Base-by-base conservation (phyloP, 2,113 vertebrate genomes). In the Euleptes europaea region DNA sequence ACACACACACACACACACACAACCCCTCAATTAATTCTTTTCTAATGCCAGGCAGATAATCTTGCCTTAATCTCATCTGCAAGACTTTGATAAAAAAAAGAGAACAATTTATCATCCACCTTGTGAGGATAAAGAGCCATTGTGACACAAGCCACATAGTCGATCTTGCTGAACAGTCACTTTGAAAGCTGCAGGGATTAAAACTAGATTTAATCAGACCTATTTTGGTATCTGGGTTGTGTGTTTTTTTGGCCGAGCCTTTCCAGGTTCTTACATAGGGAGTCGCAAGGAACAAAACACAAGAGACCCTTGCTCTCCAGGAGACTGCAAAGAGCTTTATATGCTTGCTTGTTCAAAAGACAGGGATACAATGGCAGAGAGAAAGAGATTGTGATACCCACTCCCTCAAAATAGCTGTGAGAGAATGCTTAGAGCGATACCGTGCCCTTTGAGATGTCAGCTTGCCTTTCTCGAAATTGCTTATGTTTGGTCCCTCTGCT, bases 191-290 rank as follows among this genome's bases (percentile, higher is more conserved):
- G 63, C 8, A n/a, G 28, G 73, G 65, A 78, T 69, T 49, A 77
- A 51, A 67, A 7, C 44, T 31, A 54, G 74, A 78, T 84, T 84
- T 84, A 69, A 77, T 84, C 82, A 77, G 73, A 75, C 13, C 44
- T 77, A 42, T 67, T 54, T 66, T 84, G 23, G 65, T 35, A 63
- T 63, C 60, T 63, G 60, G 23, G 26, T 63, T 63, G 47, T 40
- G 73, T 33, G 42, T 54, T 8, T 4, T 15, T 17, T 74, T 65
- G 17, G 73, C 54, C 47, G 71, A 70, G 15, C 28, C 69, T 7
- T 35, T 83, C 8, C 57, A 47, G 42, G 42, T 28, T 66, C 57
- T 47, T 84, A 76, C 26, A 38, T 33, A n/a, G 49, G 79, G 72
- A 60, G 14, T 13, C 13, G 15, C 35, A 44, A 23, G 57, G 49